Evolutionary conservation across 2,888 invertebrate genomes (phyloP).

Genomic region (Dendrolimus houi): DNA sequence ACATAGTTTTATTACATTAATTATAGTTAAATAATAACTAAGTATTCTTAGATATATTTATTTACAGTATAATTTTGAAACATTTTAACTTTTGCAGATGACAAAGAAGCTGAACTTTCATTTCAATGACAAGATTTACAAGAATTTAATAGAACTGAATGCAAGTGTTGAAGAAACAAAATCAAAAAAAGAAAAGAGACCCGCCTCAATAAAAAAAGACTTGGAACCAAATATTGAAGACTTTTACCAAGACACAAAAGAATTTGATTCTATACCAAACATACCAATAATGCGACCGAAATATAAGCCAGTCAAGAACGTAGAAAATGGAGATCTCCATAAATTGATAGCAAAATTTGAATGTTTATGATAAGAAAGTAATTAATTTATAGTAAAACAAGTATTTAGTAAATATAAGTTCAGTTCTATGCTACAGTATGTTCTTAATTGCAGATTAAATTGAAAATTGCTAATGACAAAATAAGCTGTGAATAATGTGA

Average conservation of each 20-base stretch:
- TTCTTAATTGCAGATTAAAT: no score
- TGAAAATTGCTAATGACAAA: no score
- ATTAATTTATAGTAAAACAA: no score
- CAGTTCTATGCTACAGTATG: no score
- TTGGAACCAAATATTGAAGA: conserved; percentile 66
- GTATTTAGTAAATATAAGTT: no score
- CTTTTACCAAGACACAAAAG: conserved; percentile 50
- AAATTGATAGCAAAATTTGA: conserved; percentile 51
- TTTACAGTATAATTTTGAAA: neutral
- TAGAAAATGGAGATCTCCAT: conserved; percentile 47
- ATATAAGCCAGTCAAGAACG: conserved; percentile 40
- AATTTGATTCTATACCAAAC: conserved; percentile 40
- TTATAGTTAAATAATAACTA: no score
- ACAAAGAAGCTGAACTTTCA: conserved; percentile 65
- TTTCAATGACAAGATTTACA: conserved; percentile 62
- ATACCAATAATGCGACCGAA: conserved; percentile 47
- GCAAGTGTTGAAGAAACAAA: conserved; percentile 35
- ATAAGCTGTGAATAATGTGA: no score
- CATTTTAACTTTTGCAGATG: conserved; percentile 37
- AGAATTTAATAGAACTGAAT: conserved; percentile 63
- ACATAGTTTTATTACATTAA: no score
- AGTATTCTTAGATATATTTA: no score
- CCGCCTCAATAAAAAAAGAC: conserved; percentile 42
- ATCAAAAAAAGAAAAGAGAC: conserved; percentile 33
- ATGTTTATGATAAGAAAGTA: conserved; percentile 38